Percentiles rank a stretch among this genome's conserved stretches.
Conservation (phyloP, 92 coral and sea anemone species). For the Meandrina meandrites region DNA sequence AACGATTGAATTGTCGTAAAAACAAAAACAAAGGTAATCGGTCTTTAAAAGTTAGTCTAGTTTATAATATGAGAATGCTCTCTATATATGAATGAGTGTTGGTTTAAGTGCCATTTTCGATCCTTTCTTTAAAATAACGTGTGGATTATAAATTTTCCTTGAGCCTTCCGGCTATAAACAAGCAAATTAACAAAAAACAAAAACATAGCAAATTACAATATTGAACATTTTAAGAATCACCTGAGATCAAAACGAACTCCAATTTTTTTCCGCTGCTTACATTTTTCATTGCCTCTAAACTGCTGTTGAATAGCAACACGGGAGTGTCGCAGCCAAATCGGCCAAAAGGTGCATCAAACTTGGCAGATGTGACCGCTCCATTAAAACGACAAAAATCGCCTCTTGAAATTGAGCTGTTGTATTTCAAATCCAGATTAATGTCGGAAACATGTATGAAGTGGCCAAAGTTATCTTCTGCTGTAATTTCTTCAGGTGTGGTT, state of each 20-base stretch:
- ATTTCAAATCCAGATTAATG: conserved; percentile 54
- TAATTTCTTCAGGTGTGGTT: not conserved
- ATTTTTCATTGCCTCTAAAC: conserved; percentile 53
- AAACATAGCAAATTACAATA: not conserved
- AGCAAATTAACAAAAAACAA: no score
- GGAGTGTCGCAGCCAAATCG: conserved; percentile 82
- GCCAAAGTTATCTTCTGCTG: not conserved
- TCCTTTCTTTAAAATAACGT: not conserved
- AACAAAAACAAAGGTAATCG: not conserved
- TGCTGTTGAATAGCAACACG: conserved; percentile 41
- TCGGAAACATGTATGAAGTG: conserved; percentile 62
- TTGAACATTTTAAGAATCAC: not conserved
- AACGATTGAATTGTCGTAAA: not conserved
- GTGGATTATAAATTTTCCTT: not conserved
- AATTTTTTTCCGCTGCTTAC: conserved; percentile 35
- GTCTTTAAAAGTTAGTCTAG: not conserved
- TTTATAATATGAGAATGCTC: not conserved
- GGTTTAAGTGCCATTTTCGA: not conserved
- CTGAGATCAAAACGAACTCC: conserved; percentile 68
- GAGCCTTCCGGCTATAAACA: not conserved
- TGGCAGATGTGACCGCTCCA: conserved; percentile 41
- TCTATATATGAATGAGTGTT: no score
- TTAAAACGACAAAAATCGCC: conserved; percentile 46
- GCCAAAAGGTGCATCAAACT: conserved; percentile 74
- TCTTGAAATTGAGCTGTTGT: conserved; percentile 36